These are phyloP conservation scores for Scrobipalpa costella DNA, from an alignment of 2,888 invertebrate genomes.

Conservation along the genomic window DNA sequence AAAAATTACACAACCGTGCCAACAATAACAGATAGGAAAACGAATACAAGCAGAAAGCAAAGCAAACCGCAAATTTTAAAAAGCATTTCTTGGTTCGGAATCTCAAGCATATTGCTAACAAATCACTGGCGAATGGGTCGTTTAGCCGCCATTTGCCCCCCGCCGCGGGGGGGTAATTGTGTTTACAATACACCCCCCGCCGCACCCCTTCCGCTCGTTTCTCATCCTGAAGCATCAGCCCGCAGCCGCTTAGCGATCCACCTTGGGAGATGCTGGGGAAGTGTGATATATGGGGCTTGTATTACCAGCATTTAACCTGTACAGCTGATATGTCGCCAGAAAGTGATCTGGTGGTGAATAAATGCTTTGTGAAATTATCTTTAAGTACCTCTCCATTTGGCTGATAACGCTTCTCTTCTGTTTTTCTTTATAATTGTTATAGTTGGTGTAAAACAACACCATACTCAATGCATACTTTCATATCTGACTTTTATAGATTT, in stretches of 20 bases:
- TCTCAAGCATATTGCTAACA: slow-evolving; percentile 80
- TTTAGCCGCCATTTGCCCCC: slow-evolving; percentile 77
- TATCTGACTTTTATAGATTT: no score
- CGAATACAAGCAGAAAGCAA: slow-evolving; percentile 19
- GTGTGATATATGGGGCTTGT: slow-evolving; percentile 47
- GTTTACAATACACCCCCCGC: slow-evolving; percentile 67
- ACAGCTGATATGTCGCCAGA: neutral
- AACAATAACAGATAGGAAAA: slow-evolving; percentile 15
- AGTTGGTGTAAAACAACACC: no score
- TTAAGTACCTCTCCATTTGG: no score
- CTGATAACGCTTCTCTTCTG: neutral
- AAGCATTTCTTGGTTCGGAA: slow-evolving; percentile 67
- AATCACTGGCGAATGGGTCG: slow-evolving; percentile 79
- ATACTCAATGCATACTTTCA: no score
- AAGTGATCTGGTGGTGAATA: neutral
- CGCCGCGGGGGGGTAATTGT: slow-evolving; percentile 65
- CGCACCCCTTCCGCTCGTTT: slow-evolving; percentile 66
- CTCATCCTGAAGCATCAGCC: slow-evolving; percentile 71
- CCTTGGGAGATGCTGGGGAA: slow-evolving; percentile 63
- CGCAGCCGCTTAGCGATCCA: slow-evolving; percentile 71
- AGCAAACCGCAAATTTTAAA: slow-evolving; percentile 54
- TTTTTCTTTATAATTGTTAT: no score
- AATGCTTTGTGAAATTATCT: neutral
- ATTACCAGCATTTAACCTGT: slow-evolving; percentile 15
- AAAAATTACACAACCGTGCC: slow-evolving; percentile 10